A percentile compares a stretch with the other conserved stretches of the same genome.
Conservation (phyloP, 2,113 vertebrate species). For the Misgurnus anguillicaudatus region DNA sequence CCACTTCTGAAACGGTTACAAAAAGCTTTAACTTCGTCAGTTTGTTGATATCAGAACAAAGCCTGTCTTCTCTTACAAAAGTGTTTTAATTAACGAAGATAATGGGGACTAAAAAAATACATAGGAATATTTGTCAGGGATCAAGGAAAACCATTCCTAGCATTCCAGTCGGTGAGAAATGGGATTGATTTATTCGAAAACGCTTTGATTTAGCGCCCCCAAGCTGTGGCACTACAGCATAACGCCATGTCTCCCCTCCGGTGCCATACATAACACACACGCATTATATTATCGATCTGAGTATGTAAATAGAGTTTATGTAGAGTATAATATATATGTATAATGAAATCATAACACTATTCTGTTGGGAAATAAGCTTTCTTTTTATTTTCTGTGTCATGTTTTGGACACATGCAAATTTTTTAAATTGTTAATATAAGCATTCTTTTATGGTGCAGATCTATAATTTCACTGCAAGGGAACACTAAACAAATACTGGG, state of each 20-base stretch:
- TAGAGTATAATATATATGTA: constrained; percentile 85
- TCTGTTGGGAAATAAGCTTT: constrained; percentile 40
- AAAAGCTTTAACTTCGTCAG: constrained; percentile 9
- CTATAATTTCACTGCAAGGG: constrained; percentile 5
- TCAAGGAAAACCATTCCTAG: neutral
- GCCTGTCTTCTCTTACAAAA: constrained; percentile 21
- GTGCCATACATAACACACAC: constrained; percentile 47
- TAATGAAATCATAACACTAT: constrained; percentile 68
- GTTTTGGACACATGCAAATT: constrained; percentile 21
- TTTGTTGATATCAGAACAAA: neutral
- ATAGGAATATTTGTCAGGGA: neutral
- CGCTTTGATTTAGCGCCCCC: neutral
- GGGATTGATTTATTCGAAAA: too few relatives aligned
- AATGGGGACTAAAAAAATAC: too few relatives aligned
- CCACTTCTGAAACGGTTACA: neutral
- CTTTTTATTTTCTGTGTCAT: constrained; percentile 32
- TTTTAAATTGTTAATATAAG: constrained; percentile 37
- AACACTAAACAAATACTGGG: neutral
- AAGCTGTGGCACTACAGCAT: constrained; percentile 40
- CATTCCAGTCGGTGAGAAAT: neutral
- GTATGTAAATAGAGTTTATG: constrained; percentile 77
- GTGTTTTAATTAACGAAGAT: too few relatives aligned
- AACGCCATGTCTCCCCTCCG: constrained; percentile 31
- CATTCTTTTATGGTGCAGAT: constrained; percentile 19
- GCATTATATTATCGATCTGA: constrained; percentile 55